These are phyloP conservation scores for Falco cherrug DNA, from an alignment of 2,797 vertebrate genomes.

Conservation along the genomic window DNA sequence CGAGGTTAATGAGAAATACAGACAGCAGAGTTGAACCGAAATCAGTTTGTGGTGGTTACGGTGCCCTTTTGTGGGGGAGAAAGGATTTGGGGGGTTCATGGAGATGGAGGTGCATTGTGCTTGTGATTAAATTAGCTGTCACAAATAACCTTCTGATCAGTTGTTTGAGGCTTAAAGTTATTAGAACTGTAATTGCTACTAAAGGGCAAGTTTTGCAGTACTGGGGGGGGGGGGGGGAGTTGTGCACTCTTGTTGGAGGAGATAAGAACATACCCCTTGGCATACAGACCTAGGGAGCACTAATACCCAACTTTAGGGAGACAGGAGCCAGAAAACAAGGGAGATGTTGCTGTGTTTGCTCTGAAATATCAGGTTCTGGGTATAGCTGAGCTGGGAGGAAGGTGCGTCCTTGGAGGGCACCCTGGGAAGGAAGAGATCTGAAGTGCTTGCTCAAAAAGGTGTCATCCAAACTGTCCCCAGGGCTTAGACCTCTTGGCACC, in stretches of 20 bases:
- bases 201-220: not conserved
- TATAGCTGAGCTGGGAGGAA: not conserved
- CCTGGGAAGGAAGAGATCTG: not conserved
- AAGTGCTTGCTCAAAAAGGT: not conserved
- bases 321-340: not conserved
- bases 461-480: not conserved
- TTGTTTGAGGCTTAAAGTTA: constrained; percentile 20
- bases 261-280: not conserved
- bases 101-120: not conserved
- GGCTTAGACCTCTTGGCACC: not conserved
- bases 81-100: not conserved
- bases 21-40: not conserved
- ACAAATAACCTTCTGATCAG: not conserved
- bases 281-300: not conserved
- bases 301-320: not conserved
- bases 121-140: not conserved
- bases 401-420: not conserved
- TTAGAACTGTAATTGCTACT: not conserved
- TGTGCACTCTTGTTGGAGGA: not conserved
- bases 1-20: not conserved
- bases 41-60: not conserved
- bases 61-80: not conserved
- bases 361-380: not conserved
- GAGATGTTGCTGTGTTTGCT: not conserved
- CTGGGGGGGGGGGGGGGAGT: not conserved